Conservation (phyloP, 23 tunicate genomes). For the Ascidia mentula region DNA sequence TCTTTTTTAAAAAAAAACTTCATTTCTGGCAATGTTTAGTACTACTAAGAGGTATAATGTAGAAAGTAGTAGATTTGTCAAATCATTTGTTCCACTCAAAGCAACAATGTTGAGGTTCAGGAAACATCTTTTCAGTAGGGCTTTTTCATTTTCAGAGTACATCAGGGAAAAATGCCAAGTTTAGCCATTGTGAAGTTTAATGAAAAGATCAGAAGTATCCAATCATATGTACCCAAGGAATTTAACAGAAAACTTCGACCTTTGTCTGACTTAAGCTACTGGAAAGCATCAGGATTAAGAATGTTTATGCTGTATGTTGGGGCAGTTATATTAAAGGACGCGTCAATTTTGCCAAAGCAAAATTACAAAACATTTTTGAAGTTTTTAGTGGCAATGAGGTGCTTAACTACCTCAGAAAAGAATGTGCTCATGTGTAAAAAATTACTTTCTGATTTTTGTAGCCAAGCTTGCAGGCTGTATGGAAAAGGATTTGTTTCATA, state of each 20-base stretch:
- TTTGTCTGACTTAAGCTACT: too few species aligned
- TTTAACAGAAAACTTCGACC: slow-evolving; percentile 29
- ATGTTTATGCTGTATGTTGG: too few species aligned
- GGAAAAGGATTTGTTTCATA: too few species aligned
- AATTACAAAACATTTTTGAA: slow-evolving; percentile 13
- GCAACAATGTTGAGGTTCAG: too few species aligned
- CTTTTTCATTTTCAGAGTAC: neutral
- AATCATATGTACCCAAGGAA: slow-evolving; percentile 29
- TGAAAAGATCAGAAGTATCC: neutral
- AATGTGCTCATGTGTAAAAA: slow-evolving; percentile 8
- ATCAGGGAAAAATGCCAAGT: neutral
- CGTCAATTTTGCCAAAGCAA: too few species aligned
- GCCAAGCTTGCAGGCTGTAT: neutral
- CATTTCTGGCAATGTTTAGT: neutral
- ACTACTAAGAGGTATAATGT: neutral
- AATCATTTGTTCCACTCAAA: neutral
- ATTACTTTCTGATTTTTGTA: slow-evolving; percentile 7
- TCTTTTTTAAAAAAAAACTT: neutral
- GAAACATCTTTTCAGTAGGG: neutral
- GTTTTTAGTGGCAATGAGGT: slow-evolving; percentile 13
- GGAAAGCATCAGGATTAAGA: too few species aligned
- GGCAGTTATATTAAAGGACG: too few species aligned
- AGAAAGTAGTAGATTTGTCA: neutral
- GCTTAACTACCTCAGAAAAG: neutral
- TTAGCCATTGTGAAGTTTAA: neutral